phyloP scores from a whole-genome alignment of 2,113 vertebrate genomes.

The Tringa solitaria region DNA sequence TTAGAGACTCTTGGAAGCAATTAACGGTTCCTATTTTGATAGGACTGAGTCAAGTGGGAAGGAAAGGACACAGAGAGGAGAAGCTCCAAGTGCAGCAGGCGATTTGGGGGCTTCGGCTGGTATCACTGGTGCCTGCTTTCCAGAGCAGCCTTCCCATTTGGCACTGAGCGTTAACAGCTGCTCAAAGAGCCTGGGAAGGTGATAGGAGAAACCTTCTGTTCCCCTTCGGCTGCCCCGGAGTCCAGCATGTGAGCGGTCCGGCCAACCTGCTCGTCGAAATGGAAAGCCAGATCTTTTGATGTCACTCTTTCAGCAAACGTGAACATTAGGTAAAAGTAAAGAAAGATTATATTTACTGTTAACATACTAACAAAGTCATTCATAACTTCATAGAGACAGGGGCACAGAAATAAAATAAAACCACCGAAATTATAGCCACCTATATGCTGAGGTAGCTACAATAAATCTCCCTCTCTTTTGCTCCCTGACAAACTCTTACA shows the following conservation, averaged over 20 bases:
- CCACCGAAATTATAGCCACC: not conserved
- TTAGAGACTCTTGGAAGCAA: not conserved
- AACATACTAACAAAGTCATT: not conserved
- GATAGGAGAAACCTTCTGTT: not conserved
- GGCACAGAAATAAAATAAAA: not conserved
- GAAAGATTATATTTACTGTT: not conserved
- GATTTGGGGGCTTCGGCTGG: not conserved
- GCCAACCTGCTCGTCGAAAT: not conserved
- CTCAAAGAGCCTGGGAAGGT: not conserved
- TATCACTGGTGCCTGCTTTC: not conserved
- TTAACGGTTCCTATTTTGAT: not conserved
- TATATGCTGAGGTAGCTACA: not conserved
- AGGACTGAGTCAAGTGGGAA: not conserved
- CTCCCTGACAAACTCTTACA: not conserved
- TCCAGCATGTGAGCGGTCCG: rapidly evolving
- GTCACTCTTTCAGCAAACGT: not conserved
- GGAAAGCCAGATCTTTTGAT: not conserved
- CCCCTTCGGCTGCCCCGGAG: rapidly evolving
- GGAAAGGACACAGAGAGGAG: not conserved
- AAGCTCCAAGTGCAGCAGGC: not conserved
- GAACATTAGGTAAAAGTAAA: not conserved
- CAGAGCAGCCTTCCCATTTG: not conserved
- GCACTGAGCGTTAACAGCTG: not conserved
- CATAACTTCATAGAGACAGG: not conserved
- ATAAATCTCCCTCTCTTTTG: not conserved